Evolutionary conservation across 92 coral and sea anemone species (phyloP), one percentile per base, ranked within the genome.

Genomic region (Pocillopora grandis): DNA sequence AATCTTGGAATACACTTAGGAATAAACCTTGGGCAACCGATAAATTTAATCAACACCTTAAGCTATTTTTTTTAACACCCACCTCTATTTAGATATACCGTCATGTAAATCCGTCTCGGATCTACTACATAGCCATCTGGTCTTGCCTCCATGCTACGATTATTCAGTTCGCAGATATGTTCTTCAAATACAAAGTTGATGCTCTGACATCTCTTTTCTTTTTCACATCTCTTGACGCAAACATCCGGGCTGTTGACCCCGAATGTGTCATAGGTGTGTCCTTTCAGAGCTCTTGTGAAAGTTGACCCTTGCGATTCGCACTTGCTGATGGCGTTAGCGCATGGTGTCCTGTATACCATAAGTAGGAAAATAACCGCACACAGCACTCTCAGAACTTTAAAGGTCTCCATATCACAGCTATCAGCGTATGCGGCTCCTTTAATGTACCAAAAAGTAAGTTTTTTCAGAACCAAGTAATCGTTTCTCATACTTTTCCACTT

Each of bases 121-220:
- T 79, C 83, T 16, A 49, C 56, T 6, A 20, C 49, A 31, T 52
- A 80, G 33, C 56, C 56, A 2, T 55, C 65, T 55, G 90, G 85
- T 35, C 83, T 76, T 33, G 85, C 71, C 35, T 86, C 90, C 56
- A 83, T 77, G 49, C 90, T 82, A 18, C 79, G 31, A 90, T 82
- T 90, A 60, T 86, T 86, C 21, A 90, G 74, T 67, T 90, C 93
- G 67, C 93, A 90, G 27, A 82, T 35, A 0, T 69, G 62, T 18
- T 67, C 73, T 4, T 71, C 35, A 56, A 77, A 8, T 3, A 57
- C 60, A 82, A 69, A 90, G 73, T 90, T 90, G 36, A 81, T 21
- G 73, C 93, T 90, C 56, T 82, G 88, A 58, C 93, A 90, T 17
- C 20, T 18, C 1, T 21, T 12, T 2, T 77, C 76, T 3, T 59